These are phyloP conservation scores for Lampris megalopsis DNA, from an alignment of 2,113 vertebrate species.

Conservation along the genomic window DNA sequence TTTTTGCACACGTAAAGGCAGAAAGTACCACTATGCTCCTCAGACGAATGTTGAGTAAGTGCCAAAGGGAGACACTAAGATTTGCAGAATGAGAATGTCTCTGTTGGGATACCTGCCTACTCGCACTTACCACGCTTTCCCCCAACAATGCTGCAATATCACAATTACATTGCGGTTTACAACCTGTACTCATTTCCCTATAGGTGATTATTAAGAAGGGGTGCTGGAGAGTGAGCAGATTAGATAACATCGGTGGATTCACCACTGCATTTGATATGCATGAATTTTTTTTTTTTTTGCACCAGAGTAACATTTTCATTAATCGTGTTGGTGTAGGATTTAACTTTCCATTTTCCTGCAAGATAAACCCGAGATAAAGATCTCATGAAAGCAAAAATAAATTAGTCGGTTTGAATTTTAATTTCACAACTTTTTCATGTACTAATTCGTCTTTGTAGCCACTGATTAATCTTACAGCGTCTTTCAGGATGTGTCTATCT, in stretches of 20 bases:
- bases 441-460: conserved; percentile 14
- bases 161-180: background rate
- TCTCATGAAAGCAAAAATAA: conserved; percentile 20
- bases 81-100: background rate
- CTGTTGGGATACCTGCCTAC: background rate
- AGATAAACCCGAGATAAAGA: background rate
- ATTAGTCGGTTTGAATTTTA: background rate
- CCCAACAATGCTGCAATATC: background rate
- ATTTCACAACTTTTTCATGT: conserved; percentile 15
- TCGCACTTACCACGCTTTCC: background rate
- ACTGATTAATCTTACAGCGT: conserved; percentile 6
- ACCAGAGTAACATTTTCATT: conserved; percentile 20
- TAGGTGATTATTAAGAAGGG: conserved; percentile 14
- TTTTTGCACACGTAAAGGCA: conserved; percentile 1
- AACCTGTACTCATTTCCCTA: background rate
- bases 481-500: conserved; percentile 15
- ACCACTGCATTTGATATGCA: conserved; percentile 26
- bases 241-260: background rate
- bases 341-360: conserved; percentile 19
- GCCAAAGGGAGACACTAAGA: background rate
- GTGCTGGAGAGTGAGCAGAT: background rate
- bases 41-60: conserved; percentile 20
- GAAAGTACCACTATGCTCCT: background rate
- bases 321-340: conserved; percentile 8
- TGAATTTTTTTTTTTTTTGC: conserved; percentile 7